Conservation (phyloP, 2,888 invertebrate genomes). For the Heteropelma amictum region DNA sequence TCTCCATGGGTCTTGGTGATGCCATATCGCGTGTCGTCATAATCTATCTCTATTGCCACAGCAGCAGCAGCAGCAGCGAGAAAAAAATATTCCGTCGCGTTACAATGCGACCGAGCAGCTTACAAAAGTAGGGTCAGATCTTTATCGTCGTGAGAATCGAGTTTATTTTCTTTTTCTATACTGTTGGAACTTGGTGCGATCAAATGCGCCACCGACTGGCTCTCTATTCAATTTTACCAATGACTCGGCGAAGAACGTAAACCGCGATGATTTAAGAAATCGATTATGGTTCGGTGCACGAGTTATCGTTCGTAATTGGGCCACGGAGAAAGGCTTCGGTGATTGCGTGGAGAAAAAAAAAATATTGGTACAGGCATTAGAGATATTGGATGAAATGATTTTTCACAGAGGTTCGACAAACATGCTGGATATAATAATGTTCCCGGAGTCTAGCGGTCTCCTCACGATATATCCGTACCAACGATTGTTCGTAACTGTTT, state of each 20-base stretch:
- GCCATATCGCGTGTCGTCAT: conserved; percentile 42
- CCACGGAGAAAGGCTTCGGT: background rate
- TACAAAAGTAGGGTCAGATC: conserved; percentile 66
- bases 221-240: background rate
- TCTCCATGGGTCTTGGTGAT: conserved; percentile 25
- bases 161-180: conserved; percentile 24
- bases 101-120: conserved; percentile 52
- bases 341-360: background rate
- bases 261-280: background rate
- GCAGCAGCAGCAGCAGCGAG: background rate
- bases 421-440: background rate
- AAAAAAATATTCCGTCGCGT: conserved; percentile 36
- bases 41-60: background rate
- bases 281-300: background rate
- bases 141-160: conserved; percentile 63
- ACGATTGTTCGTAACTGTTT: no score
- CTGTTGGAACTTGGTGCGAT: background rate
- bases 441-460: background rate
- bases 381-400: background rate
- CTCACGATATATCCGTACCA: no score
- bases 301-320: background rate
- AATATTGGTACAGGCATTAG: background rate
- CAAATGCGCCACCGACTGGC: conserved; percentile 9
- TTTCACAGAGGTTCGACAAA: background rate
- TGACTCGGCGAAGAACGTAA: background rate